Evolutionary conservation across 2,888 invertebrate species (phyloP), one percentile per base, ranked within the genome.

Genomic region (Thera britannica): DNA sequence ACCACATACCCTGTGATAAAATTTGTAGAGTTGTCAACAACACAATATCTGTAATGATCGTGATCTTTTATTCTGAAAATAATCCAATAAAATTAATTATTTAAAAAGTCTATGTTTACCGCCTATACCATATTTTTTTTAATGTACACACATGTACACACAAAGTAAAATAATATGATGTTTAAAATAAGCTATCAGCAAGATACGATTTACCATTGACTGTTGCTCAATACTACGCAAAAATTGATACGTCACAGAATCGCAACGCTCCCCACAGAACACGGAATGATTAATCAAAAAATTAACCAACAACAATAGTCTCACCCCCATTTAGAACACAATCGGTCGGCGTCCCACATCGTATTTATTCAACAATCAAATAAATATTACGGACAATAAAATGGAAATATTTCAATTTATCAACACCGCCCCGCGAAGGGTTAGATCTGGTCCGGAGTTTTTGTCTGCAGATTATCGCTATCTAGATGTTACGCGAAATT

Each of bases 291-390:
- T 93, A 92, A 93, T 93, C 93, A 93, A 93, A 93, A 93, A 93
- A 93, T 93, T 93, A 92, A 92, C 92, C 90, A 86, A 87, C 89
- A 79, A 93, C 93, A 93, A 93, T 90, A 77, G 83, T 74, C 74
- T 74, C 86, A 85, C 89, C 92, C 90, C 87, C 90, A 85, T 89
- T 92, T 90, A 87, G 86, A 83, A 75, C 80, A 92, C 92, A 93
- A 93, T 90, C 87, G 82, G 83, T 83, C 85, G 85, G 87, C 90
- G 87, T 89, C 92, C 92, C 93, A 92, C 92, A 92, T 89, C 83
- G 83, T 92, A 90, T 92, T 93, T 92, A 93, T 93, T 92, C 90
- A 88, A 92, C 93, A 93, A 93, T 93, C 93, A 92, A 92, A 93
- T 93, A 93, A 93, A 93, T 93, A 93, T 93, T 92, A 93, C 90